Evolutionary conservation across 2,888 invertebrate genomes (phyloP), one percentile per base, ranked within the genome.

Genomic region (Osmoderma eremita): DNA sequence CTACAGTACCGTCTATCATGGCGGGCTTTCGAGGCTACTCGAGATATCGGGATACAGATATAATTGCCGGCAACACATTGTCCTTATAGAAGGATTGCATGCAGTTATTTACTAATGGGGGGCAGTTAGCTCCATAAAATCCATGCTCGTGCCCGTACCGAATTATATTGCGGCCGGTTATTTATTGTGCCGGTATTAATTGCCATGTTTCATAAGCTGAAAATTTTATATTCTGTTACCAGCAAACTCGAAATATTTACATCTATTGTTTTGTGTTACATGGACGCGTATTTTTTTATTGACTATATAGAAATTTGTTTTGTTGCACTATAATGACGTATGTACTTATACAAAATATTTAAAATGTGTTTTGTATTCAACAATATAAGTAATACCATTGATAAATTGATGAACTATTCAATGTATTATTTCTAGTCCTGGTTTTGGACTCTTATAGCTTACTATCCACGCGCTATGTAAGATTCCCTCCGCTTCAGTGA

Each of bases 1-100:
- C 77, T 76, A 75, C 77, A 75, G 73, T 73, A 74, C 72, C 78
- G 78, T 78, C 78, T 76, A 78, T 79, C 79, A 79, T 77, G 69
- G 70, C 71, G 51, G 68, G 50, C 73, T 70, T 72, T 71, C 72
- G 68, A 68, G 71, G 69, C 70, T 69, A 73, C 74, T 75, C 74
- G 70, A 76, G 75, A 75, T 76, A 76, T 76, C 75, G 75, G 73
- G 76, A 78, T 78, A 78, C 78, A 76, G 76, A 77, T 76, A 78
- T 79, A 78, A 79, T 77, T 78, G 79, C 78, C 74, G 74, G 78
- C 78, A 78, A 79, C 79, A 78, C 76, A 77, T 78, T 78, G 78
- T 78, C 76, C 77, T 77, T 77, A 76, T 75, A 75, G 77, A 75
- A 75, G 76, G 75, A 75, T 75, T 73, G 74, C 73, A 72, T 74